Percentiles rank a stretch among this genome's conserved stretches.
These are phyloP conservation scores for Drosophila burlai DNA, from an alignment of 1,140 invertebrate genomes.

Conservation along the genomic window DNA sequence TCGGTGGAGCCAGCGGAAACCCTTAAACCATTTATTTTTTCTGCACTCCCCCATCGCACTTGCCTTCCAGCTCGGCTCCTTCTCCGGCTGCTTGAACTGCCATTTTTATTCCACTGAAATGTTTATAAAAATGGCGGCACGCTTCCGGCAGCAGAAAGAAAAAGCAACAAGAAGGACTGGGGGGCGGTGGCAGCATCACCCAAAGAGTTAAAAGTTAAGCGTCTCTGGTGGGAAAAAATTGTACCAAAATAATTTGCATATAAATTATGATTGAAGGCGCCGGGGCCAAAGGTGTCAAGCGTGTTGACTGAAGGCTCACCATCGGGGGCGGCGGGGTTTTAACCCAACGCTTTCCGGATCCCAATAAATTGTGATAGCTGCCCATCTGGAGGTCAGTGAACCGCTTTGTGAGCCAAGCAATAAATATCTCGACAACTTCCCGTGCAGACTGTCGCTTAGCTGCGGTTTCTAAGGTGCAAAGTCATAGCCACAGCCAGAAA, in stretches of 20 bases:
- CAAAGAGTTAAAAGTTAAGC: constrained; percentile 77
- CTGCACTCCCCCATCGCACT: constrained; percentile 16
- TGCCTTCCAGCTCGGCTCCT: constrained; percentile 4
- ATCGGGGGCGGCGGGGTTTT: constrained; percentile 13
- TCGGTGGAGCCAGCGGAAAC: constrained; percentile 30
- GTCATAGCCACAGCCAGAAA: not conserved
- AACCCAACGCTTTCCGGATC: constrained; percentile 10
- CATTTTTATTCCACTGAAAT: constrained; percentile 61
- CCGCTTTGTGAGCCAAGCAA: constrained; percentile 12
- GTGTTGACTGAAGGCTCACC: constrained; percentile 29
- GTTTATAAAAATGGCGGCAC: constrained; percentile 76
- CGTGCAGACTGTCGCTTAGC: not conserved
- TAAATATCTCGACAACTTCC: constrained; percentile 27
- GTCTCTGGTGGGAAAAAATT: constrained; percentile 49
- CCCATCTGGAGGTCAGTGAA: constrained; percentile 32
- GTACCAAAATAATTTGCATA: constrained; percentile 79
- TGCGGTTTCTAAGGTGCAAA: constrained; percentile 27
- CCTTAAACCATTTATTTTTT: constrained; percentile 54
- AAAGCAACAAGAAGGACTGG: constrained; percentile 3
- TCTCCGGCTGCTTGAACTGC: constrained; percentile 39
- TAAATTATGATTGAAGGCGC: constrained; percentile 75
- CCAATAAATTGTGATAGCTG: constrained; percentile 42
- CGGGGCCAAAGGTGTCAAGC: constrained; percentile 47
- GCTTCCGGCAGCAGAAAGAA: constrained; percentile 54
- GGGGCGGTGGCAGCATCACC: constrained; percentile 6